A percentile compares a stretch with the other conserved stretches of the same genome.
Conservation (phyloP, 2,113 vertebrate species). For the Neomonachus schauinslandi region DNA sequence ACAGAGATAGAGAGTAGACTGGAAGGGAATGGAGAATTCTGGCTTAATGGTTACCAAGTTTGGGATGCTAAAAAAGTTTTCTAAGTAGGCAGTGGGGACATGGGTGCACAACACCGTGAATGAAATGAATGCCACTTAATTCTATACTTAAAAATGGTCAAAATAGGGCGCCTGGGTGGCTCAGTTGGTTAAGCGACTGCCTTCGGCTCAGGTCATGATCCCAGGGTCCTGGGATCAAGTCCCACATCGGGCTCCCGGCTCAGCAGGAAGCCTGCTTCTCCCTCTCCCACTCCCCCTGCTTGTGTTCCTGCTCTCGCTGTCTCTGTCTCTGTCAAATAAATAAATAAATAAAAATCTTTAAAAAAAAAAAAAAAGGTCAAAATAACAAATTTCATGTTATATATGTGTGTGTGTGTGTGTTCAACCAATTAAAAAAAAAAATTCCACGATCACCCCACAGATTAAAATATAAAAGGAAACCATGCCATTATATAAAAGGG, state of each 20-base stretch:
- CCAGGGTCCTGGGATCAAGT: too few species aligned
- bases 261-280: too few species aligned
- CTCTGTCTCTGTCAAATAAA: too few species aligned
- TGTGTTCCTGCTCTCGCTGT: too few species aligned
- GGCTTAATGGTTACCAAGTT: not conserved
- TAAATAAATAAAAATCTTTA: too few species aligned
- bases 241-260: too few species aligned
- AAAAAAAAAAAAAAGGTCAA: not conserved
- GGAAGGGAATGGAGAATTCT: not conserved
- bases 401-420: not conserved
- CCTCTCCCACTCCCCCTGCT: too few species aligned
- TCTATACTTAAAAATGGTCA: not conserved
- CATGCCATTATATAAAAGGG: constrained; percentile 28
- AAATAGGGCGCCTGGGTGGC: too few species aligned
- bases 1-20: not conserved
- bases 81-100: not conserved
- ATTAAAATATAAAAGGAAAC: constrained; percentile 47
- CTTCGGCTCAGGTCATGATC: too few species aligned
- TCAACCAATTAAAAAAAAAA: not conserved
- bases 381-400: not conserved
- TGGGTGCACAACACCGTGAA: not conserved
- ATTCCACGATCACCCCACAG: not conserved
- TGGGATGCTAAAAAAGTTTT: not conserved
- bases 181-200: too few species aligned
- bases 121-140: not conserved